A percentile compares a stretch with the other conserved stretches of the same genome.
Conservation (phyloP, 2,113 vertebrate genomes). For the Puma concolor region DNA sequence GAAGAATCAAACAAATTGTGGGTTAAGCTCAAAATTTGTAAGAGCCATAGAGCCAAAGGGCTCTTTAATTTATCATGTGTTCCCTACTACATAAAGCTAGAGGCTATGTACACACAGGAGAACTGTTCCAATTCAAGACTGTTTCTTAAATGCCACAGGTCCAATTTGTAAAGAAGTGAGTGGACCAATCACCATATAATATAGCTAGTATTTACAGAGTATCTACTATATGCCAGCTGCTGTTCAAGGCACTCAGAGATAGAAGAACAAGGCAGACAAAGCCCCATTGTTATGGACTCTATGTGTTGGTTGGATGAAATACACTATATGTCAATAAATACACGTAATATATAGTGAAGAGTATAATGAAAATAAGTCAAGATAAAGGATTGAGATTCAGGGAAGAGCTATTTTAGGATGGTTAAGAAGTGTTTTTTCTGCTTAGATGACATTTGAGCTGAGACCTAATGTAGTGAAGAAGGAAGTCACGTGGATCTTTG, state of each 20-base stretch:
- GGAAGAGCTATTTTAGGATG: not conserved
- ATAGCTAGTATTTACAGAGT: not conserved
- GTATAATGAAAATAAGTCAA: not conserved
- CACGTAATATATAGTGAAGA: not conserved
- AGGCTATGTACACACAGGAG: not conserved
- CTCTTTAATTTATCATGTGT: not conserved
- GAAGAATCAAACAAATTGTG: not conserved
- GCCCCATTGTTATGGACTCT: not conserved
- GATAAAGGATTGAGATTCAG: not conserved
- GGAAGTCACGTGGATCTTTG: not conserved
- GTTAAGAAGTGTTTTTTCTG: not conserved
- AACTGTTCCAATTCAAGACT: not conserved
- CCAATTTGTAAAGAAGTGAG: not conserved
- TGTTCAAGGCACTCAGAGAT: not conserved
- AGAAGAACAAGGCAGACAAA: not conserved
- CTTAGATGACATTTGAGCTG: not conserved
- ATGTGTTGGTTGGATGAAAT: not conserved
- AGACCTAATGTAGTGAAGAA: not conserved
- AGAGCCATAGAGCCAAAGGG: not conserved
- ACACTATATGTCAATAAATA: not conserved
- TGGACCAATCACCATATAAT: not conserved
- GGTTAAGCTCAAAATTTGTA: not conserved
- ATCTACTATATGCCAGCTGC: not conserved
- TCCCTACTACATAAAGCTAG: not conserved
- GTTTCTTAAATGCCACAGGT: not conserved